Percentiles rank a stretch among this genome's conserved stretches.
These are phyloP conservation scores for Tetragonula carbonaria DNA, from an alignment of 2,888 invertebrate genomes.

Conservation along the genomic window DNA sequence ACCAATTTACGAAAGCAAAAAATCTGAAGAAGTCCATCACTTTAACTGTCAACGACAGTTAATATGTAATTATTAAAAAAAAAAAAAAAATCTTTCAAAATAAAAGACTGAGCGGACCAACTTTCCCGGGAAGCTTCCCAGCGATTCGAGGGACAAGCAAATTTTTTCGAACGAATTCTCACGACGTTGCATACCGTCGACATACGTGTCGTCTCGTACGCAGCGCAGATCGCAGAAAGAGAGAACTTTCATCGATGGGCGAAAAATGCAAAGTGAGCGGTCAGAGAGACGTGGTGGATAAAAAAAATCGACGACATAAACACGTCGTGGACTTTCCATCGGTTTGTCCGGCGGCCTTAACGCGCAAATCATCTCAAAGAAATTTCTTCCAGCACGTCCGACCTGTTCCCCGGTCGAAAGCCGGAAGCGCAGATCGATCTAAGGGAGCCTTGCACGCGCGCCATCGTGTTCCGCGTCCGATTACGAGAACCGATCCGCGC, in stretches of 20 bases:
- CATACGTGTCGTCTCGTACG: not conserved
- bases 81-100: not conserved
- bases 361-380: slow-evolving; percentile 67
- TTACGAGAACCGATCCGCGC: slow-evolving; percentile 32
- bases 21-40: no score
- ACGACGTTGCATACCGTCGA: not conserved
- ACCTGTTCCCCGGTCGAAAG: slow-evolving; percentile 67
- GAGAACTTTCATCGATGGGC: slow-evolving; percentile 38
- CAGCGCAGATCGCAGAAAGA: not conserved
- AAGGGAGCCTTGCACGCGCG: not conserved
- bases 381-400: slow-evolving; percentile 55
- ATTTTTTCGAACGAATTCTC: slow-evolving; percentile 19
- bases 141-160: not conserved
- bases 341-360: slow-evolving; percentile 35
- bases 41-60: no score
- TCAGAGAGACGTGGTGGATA: slow-evolving; percentile 23
- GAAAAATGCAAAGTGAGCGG: slow-evolving; percentile 47
- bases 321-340: slow-evolving; percentile 52
- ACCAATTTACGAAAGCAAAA: no score
- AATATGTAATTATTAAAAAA: no score
- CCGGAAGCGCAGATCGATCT: slow-evolving; percentile 62
- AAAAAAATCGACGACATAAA: slow-evolving; percentile 34
- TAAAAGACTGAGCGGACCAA: not conserved
- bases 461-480: slow-evolving; percentile 46
- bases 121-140: not conserved